Conservation (phyloP, 2,888 invertebrate genomes). For the Athalia rosae region DNA sequence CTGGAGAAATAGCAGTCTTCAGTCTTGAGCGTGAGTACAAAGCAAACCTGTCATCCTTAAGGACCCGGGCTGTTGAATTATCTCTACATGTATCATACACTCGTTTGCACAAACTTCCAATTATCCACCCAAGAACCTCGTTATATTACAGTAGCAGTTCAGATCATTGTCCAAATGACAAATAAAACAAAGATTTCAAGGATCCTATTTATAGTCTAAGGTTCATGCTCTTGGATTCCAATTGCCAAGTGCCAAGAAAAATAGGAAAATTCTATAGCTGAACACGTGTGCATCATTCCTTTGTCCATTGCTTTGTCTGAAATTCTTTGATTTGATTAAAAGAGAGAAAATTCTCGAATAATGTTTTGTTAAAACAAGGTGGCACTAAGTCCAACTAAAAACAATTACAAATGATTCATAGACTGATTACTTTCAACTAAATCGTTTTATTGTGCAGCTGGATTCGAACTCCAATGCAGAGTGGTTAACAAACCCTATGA, state of each 20-base stretch:
- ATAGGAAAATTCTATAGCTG: slow-evolving; percentile 51
- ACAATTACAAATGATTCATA: no score
- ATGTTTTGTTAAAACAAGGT: background rate
- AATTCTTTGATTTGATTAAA: slow-evolving; percentile 24
- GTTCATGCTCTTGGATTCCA: slow-evolving; percentile 55
- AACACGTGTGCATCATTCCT: background rate
- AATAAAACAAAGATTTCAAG: background rate
- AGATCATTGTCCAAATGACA: background rate
- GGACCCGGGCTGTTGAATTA: background rate
- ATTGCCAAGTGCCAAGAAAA: slow-evolving; percentile 59
- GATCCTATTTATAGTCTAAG: slow-evolving; percentile 52
- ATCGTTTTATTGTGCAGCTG: slow-evolving; percentile 72
- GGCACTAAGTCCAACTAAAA: no score
- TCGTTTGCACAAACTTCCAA: background rate
- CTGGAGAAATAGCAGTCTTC: slow-evolving; percentile 93
- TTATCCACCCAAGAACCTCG: background rate
- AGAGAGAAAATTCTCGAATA: background rate
- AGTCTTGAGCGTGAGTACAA: slow-evolving; percentile 78
- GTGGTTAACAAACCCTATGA: slow-evolving; percentile 90
- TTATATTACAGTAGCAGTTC: background rate
- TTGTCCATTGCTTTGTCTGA: slow-evolving; percentile 9
- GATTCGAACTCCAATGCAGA: slow-evolving; percentile 82
- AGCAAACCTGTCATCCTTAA: background rate
- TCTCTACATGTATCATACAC: background rate
- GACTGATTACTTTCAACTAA: no score